phyloP scores from a whole-genome alignment of 2,113 vertebrate genomes.

The Copsychus sechellarum region DNA sequence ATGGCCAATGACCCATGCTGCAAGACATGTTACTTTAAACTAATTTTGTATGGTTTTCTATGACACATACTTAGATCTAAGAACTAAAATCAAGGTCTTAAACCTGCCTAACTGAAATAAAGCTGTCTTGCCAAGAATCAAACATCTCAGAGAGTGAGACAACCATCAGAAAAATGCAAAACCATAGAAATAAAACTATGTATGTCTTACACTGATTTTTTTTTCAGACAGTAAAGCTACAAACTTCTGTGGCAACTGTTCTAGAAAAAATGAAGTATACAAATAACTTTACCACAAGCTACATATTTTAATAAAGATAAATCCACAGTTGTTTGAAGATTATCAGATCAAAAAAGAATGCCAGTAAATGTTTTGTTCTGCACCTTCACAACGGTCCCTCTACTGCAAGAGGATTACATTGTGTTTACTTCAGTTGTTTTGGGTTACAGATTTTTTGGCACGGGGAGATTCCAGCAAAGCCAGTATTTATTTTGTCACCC shows the following conservation, averaged over 20 bases:
- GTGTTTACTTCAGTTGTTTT: background rate
- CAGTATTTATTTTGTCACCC: background rate
- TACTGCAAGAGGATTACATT: background rate
- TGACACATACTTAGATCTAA: background rate
- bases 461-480: background rate
- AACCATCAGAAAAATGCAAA: background rate
- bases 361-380: background rate
- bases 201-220: rapidly evolving
- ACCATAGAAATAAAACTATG: background rate
- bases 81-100: background rate
- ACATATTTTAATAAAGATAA: background rate
- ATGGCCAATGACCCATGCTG: background rate
- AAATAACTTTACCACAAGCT: background rate
- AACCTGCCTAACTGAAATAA: background rate
- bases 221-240: background rate
- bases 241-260: background rate
- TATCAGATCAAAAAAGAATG: background rate
- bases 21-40: background rate
- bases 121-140: background rate
- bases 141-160: background rate
- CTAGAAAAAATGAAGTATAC: background rate
- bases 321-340: background rate
- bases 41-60: background rate
- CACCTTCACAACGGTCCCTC: background rate
- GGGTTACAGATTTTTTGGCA: background rate